phyloP scores from a whole-genome alignment of 2,113 vertebrate genomes.

The Thunnus thynnus region DNA sequence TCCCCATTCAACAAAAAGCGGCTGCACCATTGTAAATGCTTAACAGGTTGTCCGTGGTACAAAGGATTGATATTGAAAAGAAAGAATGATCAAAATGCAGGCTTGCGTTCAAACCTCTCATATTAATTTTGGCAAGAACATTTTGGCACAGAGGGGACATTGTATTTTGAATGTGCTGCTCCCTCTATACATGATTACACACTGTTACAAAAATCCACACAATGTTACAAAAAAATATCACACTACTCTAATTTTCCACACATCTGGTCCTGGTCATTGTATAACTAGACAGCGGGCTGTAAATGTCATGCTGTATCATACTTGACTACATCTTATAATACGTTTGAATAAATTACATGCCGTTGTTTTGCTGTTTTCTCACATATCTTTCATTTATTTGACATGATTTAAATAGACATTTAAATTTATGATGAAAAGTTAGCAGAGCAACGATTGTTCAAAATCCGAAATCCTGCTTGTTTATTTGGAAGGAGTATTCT shows the following conservation, averaged over 20 bases:
- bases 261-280: conserved; percentile 27
- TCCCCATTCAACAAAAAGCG: conserved; percentile 44
- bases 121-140: conserved; percentile 52
- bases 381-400: background rate
- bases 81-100: conserved; percentile 56
- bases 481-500: conserved; percentile 1
- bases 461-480: background rate
- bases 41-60: conserved; percentile 46
- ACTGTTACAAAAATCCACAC: conserved; percentile 37
- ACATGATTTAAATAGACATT: background rate
- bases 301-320: conserved; percentile 22
- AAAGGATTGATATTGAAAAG: conserved; percentile 45
- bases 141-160: conserved; percentile 49
- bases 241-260: conserved; percentile 11
- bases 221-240: conserved; percentile 12
- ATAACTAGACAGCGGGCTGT: conserved; percentile 2
- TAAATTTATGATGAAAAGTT: background rate
- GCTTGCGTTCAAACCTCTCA: conserved; percentile 49
- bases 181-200: conserved; percentile 31
- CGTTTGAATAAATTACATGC: conserved; percentile 23
- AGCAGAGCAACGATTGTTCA: background rate
- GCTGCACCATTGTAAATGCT: conserved; percentile 59
- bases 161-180: conserved; percentile 41
- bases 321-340: conserved; percentile 3
- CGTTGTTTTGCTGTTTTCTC: background rate